These are phyloP conservation scores for Phallusia fumigata DNA, from an alignment of 23 tunicate genomes.

Conservation along the genomic window DNA sequence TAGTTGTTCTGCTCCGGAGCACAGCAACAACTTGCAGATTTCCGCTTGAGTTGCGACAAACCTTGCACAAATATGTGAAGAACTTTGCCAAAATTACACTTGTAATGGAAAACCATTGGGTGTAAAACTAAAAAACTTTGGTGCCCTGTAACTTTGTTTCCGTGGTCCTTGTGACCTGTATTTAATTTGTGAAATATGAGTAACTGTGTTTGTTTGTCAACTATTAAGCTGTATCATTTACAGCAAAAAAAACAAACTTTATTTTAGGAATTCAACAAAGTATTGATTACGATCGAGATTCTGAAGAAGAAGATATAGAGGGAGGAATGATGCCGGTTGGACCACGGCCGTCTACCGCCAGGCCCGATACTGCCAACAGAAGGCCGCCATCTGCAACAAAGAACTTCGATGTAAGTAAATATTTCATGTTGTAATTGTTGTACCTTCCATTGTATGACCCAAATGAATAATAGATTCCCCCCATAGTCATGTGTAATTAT, in stretches of 20 bases:
- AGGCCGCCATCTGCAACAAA: constrained; percentile 32
- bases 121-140: too few species aligned
- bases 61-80: too few species aligned
- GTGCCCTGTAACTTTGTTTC: too few species aligned
- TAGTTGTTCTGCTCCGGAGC: too few species aligned
- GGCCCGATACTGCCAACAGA: background rate
- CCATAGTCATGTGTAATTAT: too few species aligned
- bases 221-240: too few species aligned
- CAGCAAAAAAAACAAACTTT: too few species aligned
- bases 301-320: constrained; percentile 66
- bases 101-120: too few species aligned
- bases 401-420: constrained; percentile 25
- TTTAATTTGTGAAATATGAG: background rate
- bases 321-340: constrained; percentile 60
- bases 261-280: constrained; percentile 50
- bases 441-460: background rate
- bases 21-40: too few species aligned
- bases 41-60: too few species aligned
- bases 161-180: background rate
- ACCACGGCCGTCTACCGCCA: constrained; percentile 73
- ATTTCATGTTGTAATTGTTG: background rate
- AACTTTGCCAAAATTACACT: too few species aligned
- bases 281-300: constrained; percentile 53
- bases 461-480: background rate
- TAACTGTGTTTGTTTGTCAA: background rate